Evolutionary conservation across 1,140 invertebrate genomes (phyloP).

Genomic region (roundworm (Caenorhabditis elegans)): DNA sequence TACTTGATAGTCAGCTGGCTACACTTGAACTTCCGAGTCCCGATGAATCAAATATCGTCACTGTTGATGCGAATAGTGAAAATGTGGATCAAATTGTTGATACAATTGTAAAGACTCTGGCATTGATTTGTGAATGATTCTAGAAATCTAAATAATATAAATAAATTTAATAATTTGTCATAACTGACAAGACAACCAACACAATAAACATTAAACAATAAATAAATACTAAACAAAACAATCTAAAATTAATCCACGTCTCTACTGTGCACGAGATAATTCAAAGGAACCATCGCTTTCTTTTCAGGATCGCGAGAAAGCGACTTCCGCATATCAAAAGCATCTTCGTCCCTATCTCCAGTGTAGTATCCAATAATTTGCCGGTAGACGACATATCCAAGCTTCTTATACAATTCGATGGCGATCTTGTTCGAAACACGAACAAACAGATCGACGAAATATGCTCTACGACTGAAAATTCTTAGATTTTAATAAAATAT

Average conservation of each 20-base stretch:
- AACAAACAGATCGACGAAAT: slow-evolving; percentile 98
- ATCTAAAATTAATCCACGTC: slow-evolving; percentile 76
- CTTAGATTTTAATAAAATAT: background rate
- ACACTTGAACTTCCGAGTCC: background rate
- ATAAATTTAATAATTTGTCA: background rate
- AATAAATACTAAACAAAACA: background rate
- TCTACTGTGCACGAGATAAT: slow-evolving; percentile 88
- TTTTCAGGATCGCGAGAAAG: slow-evolving; percentile 86
- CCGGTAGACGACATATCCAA: slow-evolving; percentile 93
- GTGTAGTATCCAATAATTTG: slow-evolving; percentile 95
- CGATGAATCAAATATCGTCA: background rate
- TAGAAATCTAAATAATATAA: background rate
- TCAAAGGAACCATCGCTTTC: slow-evolving; percentile 87
- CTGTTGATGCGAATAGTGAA: background rate
- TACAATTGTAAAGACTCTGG: background rate
- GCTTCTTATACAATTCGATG: slow-evolving; percentile 91
- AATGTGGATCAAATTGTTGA: background rate
- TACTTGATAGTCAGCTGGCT: slow-evolving; percentile 22
- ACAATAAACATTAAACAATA: background rate
- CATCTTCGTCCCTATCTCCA: slow-evolving; percentile 92
- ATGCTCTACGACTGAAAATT: slow-evolving; percentile 82
- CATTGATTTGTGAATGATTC: background rate
- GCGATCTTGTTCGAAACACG: slow-evolving; percentile 87
- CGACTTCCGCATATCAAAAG: slow-evolving; percentile 93
- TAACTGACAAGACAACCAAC: background rate